Evolutionary conservation across 2,113 vertebrate genomes (phyloP).

Genomic region (Spermophilus dauricus): DNA sequence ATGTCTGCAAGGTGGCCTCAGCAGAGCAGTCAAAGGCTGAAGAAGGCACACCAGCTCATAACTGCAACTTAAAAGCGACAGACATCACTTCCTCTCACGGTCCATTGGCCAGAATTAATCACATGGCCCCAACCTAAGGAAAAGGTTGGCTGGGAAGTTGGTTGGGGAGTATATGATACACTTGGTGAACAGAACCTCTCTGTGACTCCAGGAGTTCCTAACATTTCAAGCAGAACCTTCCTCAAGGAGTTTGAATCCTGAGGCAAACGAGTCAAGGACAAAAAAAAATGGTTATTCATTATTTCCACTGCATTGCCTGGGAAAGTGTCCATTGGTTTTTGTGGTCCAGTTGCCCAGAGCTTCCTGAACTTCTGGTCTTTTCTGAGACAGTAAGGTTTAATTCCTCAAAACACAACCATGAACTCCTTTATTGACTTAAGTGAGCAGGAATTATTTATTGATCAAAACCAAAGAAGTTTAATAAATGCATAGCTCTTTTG

Average conservation of each 20-base stretch:
- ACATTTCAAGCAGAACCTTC: not conserved
- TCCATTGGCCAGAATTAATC: not conserved
- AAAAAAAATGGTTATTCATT: not conserved
- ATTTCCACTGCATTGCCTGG: not conserved
- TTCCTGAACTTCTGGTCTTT: not conserved
- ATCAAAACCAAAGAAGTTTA: not conserved
- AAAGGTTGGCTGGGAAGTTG: not conserved
- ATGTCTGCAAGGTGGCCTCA: not conserved
- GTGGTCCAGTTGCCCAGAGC: not conserved
- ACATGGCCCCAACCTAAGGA: not conserved
- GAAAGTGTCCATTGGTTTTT: not conserved
- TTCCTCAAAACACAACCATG: not conserved
- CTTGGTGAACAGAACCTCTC: not conserved
- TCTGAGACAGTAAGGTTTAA: not conserved
- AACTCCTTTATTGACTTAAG: not conserved
- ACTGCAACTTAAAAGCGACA: not conserved
- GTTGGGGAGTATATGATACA: not conserved
- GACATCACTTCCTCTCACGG: not conserved
- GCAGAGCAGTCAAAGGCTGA: not conserved
- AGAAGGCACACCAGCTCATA: not conserved
- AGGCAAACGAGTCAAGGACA: not conserved
- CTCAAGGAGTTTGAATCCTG: not conserved
- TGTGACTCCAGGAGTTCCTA: not conserved
- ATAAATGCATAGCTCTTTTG: not conserved
- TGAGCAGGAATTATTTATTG: not conserved